Evolutionary conservation across 1,140 invertebrate genomes (phyloP).

Genomic region (Saccostrea glomerata): DNA sequence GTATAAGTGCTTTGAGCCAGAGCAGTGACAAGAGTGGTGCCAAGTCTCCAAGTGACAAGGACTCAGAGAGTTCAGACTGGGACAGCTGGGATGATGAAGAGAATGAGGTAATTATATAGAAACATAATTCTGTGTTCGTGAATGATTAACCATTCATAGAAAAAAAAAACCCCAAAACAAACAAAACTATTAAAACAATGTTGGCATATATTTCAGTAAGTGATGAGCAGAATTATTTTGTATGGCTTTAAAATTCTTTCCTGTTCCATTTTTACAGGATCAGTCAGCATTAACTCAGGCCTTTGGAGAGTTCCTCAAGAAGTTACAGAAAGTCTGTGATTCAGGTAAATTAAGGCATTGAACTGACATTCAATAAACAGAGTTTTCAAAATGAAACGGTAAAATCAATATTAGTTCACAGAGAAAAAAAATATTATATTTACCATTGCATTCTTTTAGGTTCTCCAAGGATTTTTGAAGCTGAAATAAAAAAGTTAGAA

Average conservation of each 20-base stretch:
- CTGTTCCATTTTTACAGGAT: slow-evolving; percentile 54
- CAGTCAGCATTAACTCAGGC: slow-evolving; percentile 60
- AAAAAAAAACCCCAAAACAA: no score
- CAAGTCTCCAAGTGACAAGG: slow-evolving; percentile 47
- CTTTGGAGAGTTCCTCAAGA: slow-evolving; percentile 58
- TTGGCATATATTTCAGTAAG: no score
- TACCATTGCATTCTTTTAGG: not conserved
- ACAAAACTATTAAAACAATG: no score
- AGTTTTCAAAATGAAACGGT: not conserved
- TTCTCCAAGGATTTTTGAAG: slow-evolving; percentile 44
- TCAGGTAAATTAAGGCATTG: slow-evolving; percentile 45
- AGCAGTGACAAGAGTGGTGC: slow-evolving; percentile 55
- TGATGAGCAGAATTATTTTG: no score
- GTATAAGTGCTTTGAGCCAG: slow-evolving; percentile 61
- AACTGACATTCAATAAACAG: not conserved
- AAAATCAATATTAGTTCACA: no score
- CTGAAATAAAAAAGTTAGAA: slow-evolving; percentile 55
- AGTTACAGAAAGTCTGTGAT: slow-evolving; percentile 59
- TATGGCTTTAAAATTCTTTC: not conserved
- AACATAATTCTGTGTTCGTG: no score
- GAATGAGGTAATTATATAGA: slow-evolving; percentile 58
- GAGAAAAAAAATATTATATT: not conserved
- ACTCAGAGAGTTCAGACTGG: slow-evolving; percentile 66
- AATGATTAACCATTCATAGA: no score
- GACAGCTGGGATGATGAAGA: slow-evolving; percentile 74